These are phyloP conservation scores for Dromococcyx pavoninus DNA, from an alignment of 2,797 vertebrate species.

Conservation along the genomic window DNA sequence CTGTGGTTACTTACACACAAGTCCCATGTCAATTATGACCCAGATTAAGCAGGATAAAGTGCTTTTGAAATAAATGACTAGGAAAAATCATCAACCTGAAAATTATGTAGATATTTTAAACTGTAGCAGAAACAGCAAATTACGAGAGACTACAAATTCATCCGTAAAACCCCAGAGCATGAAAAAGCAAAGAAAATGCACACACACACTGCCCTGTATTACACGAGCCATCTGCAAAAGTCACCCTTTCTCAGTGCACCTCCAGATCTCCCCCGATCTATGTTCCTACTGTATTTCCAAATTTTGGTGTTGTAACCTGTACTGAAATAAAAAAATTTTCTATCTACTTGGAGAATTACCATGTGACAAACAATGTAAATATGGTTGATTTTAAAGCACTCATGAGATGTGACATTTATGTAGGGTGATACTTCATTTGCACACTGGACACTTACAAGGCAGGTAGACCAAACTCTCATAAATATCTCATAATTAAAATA, in stretches of 20 bases:
- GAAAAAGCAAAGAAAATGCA: background rate
- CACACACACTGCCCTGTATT: background rate
- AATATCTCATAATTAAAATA: slow-evolving; percentile 51
- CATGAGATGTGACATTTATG: background rate
- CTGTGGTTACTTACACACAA: background rate
- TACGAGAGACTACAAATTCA: background rate
- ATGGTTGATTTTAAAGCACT: background rate
- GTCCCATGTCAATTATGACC: slow-evolving; percentile 37
- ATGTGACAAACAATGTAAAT: fast-evolving
- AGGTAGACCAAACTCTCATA: slow-evolving; percentile 53
- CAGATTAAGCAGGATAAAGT: slow-evolving; percentile 42
- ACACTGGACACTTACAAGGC: slow-evolving; percentile 31
- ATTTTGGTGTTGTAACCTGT: background rate
- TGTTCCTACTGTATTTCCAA: background rate
- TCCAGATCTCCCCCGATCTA: background rate
- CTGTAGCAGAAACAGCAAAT: background rate
- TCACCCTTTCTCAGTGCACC: background rate
- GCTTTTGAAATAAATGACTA: slow-evolving; percentile 40
- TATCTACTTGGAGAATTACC: background rate
- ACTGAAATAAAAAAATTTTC: background rate
- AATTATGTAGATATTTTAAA: slow-evolving; percentile 8
- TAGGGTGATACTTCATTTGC: slow-evolving; percentile 23
- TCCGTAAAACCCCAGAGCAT: slow-evolving; percentile 24
- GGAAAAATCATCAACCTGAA: slow-evolving; percentile 59
- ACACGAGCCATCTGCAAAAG: background rate